Conservation (phyloP, 1,140 invertebrate genomes). For the Rhopalosiphum padi region DNA sequence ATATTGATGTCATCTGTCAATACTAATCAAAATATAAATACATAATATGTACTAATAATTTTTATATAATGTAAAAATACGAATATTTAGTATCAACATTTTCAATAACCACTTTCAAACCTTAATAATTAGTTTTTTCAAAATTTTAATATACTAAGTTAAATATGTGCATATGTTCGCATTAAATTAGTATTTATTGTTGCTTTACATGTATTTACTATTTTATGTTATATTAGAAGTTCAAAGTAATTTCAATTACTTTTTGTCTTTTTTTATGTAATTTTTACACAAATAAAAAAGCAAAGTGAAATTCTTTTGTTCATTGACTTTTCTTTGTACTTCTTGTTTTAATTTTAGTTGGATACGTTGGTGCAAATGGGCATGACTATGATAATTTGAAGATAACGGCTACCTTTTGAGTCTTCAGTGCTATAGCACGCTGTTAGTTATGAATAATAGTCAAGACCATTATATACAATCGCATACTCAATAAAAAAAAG, state of each 20-base stretch:
- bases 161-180: not conserved
- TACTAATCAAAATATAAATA: not conserved
- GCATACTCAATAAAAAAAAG: not conserved
- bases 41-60: not conserved
- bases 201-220: not conserved
- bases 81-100: not conserved
- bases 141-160: not conserved
- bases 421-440: not conserved
- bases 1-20: not conserved
- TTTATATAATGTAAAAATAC: not conserved
- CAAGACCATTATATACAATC: not conserved
- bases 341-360: slow-evolving; percentile 5
- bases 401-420: not conserved
- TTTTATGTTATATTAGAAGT: not conserved
- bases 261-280: not conserved
- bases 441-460: slow-evolving; percentile 1
- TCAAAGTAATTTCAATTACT: not conserved
- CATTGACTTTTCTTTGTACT: not conserved
- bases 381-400: not conserved
- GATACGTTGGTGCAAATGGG: not conserved
- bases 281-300: not conserved
- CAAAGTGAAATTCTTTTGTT: not conserved
- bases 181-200: not conserved
- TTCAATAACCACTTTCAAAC: not conserved
- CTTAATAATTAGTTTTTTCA: not conserved